Percentiles rank a stretch among this genome's conserved stretches.
phyloP scores from a whole-genome alignment of 2,797 vertebrate genomes.

The Paguma larvata region DNA sequence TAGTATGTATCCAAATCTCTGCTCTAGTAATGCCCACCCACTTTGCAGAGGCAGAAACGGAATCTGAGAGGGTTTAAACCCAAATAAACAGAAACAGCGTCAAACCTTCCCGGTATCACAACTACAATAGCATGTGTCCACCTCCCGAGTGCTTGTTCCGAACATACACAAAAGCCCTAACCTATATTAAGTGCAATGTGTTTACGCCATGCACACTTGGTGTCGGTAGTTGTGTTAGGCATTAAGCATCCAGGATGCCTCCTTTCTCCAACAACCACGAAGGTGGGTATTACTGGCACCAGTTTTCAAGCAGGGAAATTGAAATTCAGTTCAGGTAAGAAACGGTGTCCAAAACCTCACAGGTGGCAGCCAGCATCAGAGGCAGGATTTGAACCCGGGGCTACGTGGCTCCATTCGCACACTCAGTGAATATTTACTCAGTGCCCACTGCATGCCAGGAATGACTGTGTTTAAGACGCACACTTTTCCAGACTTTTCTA shows the following conservation, averaged over 20 bases:
- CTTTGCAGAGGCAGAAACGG: not conserved
- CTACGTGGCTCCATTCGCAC: not conserved
- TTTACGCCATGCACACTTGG: rapidly evolving
- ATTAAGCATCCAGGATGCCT: not conserved
- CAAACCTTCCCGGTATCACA: not conserved
- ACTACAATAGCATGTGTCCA: not conserved
- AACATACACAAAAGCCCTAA: not conserved
- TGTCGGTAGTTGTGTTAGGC: not conserved
- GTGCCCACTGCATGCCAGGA: not conserved
- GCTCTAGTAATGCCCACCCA: not conserved
- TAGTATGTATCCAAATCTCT: not conserved
- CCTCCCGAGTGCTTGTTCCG: not conserved
- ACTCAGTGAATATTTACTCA: not conserved
- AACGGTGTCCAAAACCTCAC: not conserved
- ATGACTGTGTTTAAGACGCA: not conserved
- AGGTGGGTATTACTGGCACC: not conserved
- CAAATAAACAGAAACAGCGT: not conserved
- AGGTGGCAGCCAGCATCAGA: not conserved
- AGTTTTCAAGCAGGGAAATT: not conserved
- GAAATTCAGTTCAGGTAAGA: not conserved
- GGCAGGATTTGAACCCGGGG: not conserved
- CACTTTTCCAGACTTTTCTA: not conserved
- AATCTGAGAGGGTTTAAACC: not conserved
- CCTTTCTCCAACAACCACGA: not conserved
- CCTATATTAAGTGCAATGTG: not conserved